Conservation (phyloP, 2,888 invertebrate genomes). For the Mimumesa dahlbomi region DNA sequence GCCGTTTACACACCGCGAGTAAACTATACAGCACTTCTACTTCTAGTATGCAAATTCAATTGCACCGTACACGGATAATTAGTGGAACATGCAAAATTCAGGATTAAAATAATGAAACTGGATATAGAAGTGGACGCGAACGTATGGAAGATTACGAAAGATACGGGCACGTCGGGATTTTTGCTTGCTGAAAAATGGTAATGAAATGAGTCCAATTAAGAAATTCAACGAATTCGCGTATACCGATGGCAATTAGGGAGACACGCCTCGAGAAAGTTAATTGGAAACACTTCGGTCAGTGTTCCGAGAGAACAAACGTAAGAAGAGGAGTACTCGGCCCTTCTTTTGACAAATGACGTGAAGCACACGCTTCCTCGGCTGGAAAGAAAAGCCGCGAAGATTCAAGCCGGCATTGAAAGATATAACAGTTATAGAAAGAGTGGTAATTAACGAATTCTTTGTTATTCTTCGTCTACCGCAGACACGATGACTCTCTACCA, state of each 20-base stretch:
- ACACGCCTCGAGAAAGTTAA: slow-evolving; percentile 25
- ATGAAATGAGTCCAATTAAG: slow-evolving; percentile 12
- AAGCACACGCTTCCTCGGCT: slow-evolving; percentile 15
- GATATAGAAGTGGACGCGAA: neutral
- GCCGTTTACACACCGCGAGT: too few species aligned
- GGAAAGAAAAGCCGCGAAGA: slow-evolving; percentile 18
- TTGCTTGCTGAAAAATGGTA: neutral
- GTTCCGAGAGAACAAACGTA: slow-evolving; percentile 20
- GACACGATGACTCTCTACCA: too few species aligned
- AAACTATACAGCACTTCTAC: too few species aligned
- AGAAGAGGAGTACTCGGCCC: slow-evolving; percentile 6
- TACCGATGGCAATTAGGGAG: slow-evolving; percentile 35
- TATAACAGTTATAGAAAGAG: neutral
- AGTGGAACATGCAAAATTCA: neutral
- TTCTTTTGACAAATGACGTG: slow-evolving; percentile 33
- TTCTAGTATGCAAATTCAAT: too few species aligned
- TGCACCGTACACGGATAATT: too few species aligned
- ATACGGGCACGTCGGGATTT: neutral
- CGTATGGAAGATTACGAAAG: neutral
- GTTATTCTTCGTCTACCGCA: too few species aligned
- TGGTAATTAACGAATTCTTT: neutral
- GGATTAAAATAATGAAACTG: neutral
- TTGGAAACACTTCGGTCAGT: slow-evolving; percentile 20
- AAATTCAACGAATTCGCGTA: slow-evolving; percentile 16
- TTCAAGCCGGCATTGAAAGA: slow-evolving; percentile 11